These are phyloP conservation scores for Drosophila paramelanica DNA, from an alignment of 2,888 invertebrate species.

Conservation along the genomic window DNA sequence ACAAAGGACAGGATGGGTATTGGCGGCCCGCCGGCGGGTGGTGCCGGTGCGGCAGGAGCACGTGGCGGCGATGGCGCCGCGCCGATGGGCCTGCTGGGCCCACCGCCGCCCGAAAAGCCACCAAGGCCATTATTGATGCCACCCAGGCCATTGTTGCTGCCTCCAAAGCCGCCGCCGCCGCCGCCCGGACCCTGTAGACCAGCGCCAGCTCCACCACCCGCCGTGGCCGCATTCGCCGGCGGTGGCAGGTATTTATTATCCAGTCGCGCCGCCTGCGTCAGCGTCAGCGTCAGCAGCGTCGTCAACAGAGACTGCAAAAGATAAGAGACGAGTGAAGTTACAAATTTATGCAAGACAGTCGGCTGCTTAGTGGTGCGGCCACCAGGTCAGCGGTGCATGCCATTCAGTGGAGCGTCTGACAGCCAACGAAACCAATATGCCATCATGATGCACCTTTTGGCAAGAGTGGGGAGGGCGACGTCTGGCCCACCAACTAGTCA, in stretches of 20 bases:
- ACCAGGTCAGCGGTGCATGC: constrained; percentile 20
- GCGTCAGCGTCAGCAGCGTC: constrained; percentile 83
- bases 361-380: constrained; percentile 31
- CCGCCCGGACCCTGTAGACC: constrained; percentile 81
- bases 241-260: constrained; percentile 88
- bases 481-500: background rate
- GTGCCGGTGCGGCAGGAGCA: constrained; percentile 63
- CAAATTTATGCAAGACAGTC: constrained; percentile 50
- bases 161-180: constrained; percentile 77
- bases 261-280: constrained; percentile 85
- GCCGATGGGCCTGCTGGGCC: constrained; percentile 79
- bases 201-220: constrained; percentile 84
- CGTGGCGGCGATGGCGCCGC: constrained; percentile 76
- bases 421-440: constrained; percentile 33
- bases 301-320: constrained; percentile 85
- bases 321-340: constrained; percentile 22
- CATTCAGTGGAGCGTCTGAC: constrained; percentile 35
- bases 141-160: constrained; percentile 83
- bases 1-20: constrained; percentile 87
- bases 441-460: constrained; percentile 71
- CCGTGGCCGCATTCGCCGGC: constrained; percentile 85
- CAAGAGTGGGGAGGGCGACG: constrained; percentile 11
- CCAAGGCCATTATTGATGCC: constrained; percentile 82
- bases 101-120: constrained; percentile 82
- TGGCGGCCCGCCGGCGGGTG: constrained; percentile 82